Base-by-base conservation (phyloP, 2,113 vertebrate species). In the Lipophrys pholis region DNA sequence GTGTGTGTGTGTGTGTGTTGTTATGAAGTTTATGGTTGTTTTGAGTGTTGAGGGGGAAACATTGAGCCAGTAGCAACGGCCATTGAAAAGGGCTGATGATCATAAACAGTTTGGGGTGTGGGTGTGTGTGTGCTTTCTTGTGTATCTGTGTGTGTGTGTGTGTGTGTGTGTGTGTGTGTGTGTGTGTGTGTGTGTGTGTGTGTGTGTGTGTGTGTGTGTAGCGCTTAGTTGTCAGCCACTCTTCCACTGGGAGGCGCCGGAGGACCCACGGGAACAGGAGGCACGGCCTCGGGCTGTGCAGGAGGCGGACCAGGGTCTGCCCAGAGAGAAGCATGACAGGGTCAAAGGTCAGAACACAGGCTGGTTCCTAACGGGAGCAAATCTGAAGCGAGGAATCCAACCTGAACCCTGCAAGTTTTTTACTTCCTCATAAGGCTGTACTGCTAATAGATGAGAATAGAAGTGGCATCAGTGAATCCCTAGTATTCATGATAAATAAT, bases 281-380 rank as follows among this genome's bases (percentile, higher is more conserved):
- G 92, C n/a, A 96, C 91, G 36, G 92, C 95, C n/a, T 98, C 97
- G 0, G 93, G 82, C 84, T 94, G 94, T 76, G 90, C 74, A 60
- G 92, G 78, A 0, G 91, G 78, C 21, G 95, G 89, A 39, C 87
- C 93, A 45, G 3, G 94, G 87, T 1, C 80, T 91, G 82, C 17
- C 42, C 50, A 51, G 15, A 63, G 6, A 17, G 12, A 9, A 35
- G 10, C 62, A 6, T n/a, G 11, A 30, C 21, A 4, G 21, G 21
- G 21, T 30, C 21, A 30, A 30, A 30, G 21, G 21, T 30, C 21
- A 30, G 21, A 30, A 30, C 21, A 4, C 2, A 30, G 21, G 21
- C 21, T 30, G 21, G 21, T 30, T 30, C 4, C 21, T 30, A 30
- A 30, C 21, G 4, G 21, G 21, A 30, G 21, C 21, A 2, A 30